These are phyloP conservation scores for Anneissia japonica DNA, from an alignment of 35 echinoderm and acorn worm species.

Conservation along the genomic window DNA sequence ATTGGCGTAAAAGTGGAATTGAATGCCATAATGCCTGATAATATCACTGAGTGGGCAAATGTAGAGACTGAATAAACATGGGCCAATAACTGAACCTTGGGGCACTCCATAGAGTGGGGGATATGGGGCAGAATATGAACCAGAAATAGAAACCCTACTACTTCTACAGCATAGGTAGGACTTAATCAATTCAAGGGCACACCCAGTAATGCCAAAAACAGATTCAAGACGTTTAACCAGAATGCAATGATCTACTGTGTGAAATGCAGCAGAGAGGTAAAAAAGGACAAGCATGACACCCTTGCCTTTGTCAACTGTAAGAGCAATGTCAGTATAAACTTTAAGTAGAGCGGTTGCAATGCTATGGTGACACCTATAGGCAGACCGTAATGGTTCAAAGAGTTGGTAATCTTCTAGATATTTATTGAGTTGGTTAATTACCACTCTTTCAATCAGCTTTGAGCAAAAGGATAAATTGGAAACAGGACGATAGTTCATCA, in stretches of 20 bases:
- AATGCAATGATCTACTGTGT: background rate
- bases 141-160: too few relatives aligned
- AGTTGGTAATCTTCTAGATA: background rate
- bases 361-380: slow-evolving; percentile 10
- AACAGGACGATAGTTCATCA: slow-evolving; percentile 12
- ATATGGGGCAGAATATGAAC: too few relatives aligned
- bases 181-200: too few relatives aligned
- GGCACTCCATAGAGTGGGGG: too few relatives aligned
- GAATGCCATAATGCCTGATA: too few relatives aligned
- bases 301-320: background rate
- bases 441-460: slow-evolving; percentile 13
- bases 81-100: too few relatives aligned
- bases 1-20: background rate
- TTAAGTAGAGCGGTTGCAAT: background rate
- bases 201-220: too few relatives aligned
- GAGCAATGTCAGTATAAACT: background rate
- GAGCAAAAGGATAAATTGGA: background rate
- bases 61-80: too few relatives aligned
- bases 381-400: slow-evolving; percentile 3
- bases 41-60: too few relatives aligned
- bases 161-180: too few relatives aligned
- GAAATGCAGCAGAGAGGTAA: background rate
- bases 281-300: background rate
- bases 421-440: background rate
- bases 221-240: background rate